phyloP scores from a whole-genome alignment of 2,888 invertebrate species.

The Mechanitis messenoides region DNA sequence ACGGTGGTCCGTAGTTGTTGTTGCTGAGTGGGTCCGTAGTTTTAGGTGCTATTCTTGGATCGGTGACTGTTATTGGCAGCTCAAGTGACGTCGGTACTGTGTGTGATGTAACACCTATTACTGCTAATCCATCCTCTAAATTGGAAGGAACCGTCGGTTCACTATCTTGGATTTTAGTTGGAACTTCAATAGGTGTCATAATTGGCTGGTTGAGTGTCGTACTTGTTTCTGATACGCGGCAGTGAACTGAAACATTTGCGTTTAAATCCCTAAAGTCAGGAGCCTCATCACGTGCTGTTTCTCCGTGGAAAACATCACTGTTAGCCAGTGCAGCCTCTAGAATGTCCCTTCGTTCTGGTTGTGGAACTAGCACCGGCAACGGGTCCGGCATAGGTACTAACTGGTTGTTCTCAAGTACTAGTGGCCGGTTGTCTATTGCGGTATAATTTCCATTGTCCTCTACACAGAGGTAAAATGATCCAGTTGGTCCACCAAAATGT shows the following conservation, averaged over 20 bases:
- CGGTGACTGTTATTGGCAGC: conserved; percentile 85
- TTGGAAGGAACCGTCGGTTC: conserved; percentile 51
- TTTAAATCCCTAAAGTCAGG: conserved; percentile 78
- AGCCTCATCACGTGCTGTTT: conserved; percentile 71
- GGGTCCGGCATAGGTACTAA: conserved; percentile 66
- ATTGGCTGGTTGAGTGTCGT: conserved; percentile 86
- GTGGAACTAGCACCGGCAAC: conserved; percentile 42
- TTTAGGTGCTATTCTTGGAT: conserved; percentile 82
- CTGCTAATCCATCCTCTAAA: conserved; percentile 76
- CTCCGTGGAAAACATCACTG: conserved; percentile 82
- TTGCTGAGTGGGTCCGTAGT: conserved; percentile 59
- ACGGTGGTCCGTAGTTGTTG: conserved; percentile 43
- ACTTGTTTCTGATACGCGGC: conserved; percentile 85
- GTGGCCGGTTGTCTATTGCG: conserved; percentile 82
- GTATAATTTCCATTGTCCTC: conserved; percentile 83
- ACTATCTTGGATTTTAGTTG: conserved; percentile 63
- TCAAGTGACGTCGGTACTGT: conserved; percentile 82
- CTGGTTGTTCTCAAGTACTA: conserved; percentile 73
- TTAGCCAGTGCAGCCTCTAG: conserved; percentile 85
- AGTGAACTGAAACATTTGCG: conserved; percentile 72
- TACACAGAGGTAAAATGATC: conserved; percentile 84
- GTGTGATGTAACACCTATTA: conserved; percentile 75
- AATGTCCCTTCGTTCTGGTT: conserved; percentile 80
- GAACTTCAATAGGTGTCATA: conserved; percentile 87
- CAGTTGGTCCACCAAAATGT: conserved; percentile 82